phyloP scores from a whole-genome alignment of 2,888 invertebrate genomes.

The Phrixothrix hirtus region DNA sequence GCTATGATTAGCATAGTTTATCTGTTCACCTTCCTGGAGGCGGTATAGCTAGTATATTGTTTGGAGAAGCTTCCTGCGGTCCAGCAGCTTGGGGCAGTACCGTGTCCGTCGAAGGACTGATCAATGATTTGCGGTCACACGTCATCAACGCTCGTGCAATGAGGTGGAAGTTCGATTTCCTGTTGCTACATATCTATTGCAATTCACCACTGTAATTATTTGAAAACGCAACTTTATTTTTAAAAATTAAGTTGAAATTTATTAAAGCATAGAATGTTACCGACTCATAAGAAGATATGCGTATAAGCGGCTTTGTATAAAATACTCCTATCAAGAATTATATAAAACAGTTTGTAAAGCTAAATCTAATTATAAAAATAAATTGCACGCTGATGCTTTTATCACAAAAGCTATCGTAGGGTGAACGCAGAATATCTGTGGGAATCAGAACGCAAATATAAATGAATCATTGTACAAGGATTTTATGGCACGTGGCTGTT shows the following conservation, averaged over 20 bases:
- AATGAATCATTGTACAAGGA: constrained; percentile 54
- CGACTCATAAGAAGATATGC: too few relatives aligned
- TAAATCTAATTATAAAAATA: constrained; percentile 54
- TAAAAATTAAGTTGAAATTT: too few relatives aligned
- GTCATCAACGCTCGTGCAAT: constrained; percentile 47
- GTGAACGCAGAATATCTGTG: constrained; percentile 42
- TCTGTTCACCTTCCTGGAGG: constrained; percentile 22
- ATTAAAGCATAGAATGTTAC: too few relatives aligned
- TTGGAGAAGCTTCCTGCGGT: constrained; percentile 29
- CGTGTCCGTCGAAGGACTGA: constrained; percentile 36
- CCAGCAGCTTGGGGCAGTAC: constrained; percentile 20
- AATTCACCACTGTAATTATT: constrained; percentile 39
- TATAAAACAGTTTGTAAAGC: constrained; percentile 9
- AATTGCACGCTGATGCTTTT: constrained; percentile 46
- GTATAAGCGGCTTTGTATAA: constrained; percentile 1
- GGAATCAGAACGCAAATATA: constrained; percentile 50
- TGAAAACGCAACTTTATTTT: too few relatives aligned
- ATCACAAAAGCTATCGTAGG: constrained; percentile 27
- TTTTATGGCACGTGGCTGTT: constrained; percentile 49
- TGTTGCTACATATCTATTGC: constrained; percentile 34
- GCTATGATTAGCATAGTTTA: constrained; percentile 23
- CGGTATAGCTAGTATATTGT: constrained; percentile 21
- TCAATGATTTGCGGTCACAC: constrained; percentile 48
- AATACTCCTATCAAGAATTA: constrained; percentile 6
- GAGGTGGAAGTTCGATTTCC: constrained; percentile 50